Percentiles rank a stretch among this genome's conserved stretches.
phyloP scores from a whole-genome alignment of 1,140 invertebrate species.

The Monochamus saltuarius region DNA sequence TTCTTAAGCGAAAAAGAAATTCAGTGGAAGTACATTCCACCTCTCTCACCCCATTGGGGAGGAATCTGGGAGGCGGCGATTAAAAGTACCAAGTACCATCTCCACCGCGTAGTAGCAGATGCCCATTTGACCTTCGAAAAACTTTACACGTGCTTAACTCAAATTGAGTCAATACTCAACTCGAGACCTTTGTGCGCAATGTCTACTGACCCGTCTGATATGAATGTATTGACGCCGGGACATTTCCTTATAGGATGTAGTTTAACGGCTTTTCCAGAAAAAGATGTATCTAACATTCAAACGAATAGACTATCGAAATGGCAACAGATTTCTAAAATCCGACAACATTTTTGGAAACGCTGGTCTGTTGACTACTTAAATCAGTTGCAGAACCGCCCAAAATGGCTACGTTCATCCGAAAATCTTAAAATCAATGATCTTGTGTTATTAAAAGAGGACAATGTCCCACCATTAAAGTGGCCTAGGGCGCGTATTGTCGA shows the following conservation, averaged over 20 bases:
- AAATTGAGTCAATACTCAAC: slow-evolving; percentile 18
- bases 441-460: slow-evolving; percentile 48
- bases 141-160: slow-evolving; percentile 13
- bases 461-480: slow-evolving; percentile 6
- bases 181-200: slow-evolving; percentile 12
- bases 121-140: slow-evolving; percentile 14
- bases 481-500: slow-evolving; percentile 7
- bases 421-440: slow-evolving; percentile 33
- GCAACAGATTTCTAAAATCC: slow-evolving; percentile 11
- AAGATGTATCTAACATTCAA: not conserved
- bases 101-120: slow-evolving; percentile 8
- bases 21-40: slow-evolving; percentile 7
- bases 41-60: slow-evolving; percentile 5
- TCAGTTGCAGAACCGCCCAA: slow-evolving; percentile 25
- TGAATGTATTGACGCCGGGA: slow-evolving; percentile 5
- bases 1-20: slow-evolving; percentile 6
- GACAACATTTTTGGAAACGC: slow-evolving; percentile 37
- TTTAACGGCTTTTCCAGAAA: slow-evolving; percentile 25
- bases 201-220: slow-evolving; percentile 6
- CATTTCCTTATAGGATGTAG: slow-evolving; percentile 5
- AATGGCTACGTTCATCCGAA: slow-evolving; percentile 25
- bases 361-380: slow-evolving; percentile 41
- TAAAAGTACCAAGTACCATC: slow-evolving; percentile 15
- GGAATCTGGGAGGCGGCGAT: not conserved
- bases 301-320: slow-evolving; percentile 11